Evolutionary conservation across 2,888 invertebrate species (phyloP).

Genomic region (Metalampra italica): DNA sequence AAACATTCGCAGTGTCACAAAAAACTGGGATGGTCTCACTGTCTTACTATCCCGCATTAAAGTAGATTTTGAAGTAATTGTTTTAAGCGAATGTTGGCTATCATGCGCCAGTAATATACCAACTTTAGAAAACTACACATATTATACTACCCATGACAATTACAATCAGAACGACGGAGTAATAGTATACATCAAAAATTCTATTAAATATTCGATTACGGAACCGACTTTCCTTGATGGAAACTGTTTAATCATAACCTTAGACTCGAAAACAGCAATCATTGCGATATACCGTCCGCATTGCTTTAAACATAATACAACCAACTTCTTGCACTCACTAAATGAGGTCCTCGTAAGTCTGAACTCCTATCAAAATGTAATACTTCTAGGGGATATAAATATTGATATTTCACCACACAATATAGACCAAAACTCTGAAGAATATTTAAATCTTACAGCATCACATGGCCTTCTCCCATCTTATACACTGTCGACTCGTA

Average conservation of each 20-base stretch:
- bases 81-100: neutral
- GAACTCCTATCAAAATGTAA: neutral
- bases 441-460: no score
- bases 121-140: no score
- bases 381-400: neutral
- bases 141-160: neutral
- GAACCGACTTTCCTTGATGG: neutral
- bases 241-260: neutral
- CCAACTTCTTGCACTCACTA: neutral
- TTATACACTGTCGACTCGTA: no score
- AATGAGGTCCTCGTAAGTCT: neutral
- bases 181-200: neutral
- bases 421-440: no score
- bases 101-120: no score
- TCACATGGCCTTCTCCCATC: no score
- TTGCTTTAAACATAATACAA: neutral
- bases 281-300: neutral
- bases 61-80: neutral
- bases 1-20: neutral
- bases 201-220: neutral
- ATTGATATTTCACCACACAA: no score
- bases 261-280: neutral
- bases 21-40: neutral
- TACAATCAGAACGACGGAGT: neutral
- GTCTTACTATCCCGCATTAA: neutral